Evolutionary conservation across 2,888 invertebrate species (phyloP).

Genomic region (Cryptus viduatorius): DNA sequence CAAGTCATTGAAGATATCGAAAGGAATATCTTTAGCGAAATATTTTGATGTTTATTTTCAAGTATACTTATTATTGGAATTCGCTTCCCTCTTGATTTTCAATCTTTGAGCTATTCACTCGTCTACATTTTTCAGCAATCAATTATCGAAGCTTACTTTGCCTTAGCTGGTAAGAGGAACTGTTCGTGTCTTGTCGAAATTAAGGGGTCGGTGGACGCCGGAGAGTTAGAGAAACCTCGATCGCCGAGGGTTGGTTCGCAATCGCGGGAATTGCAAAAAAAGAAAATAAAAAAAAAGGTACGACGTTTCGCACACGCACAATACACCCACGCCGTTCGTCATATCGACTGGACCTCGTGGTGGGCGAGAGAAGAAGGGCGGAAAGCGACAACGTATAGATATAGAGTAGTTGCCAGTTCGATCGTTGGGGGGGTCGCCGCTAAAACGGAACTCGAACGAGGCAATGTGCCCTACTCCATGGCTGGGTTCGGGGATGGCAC

Average conservation of each 20-base stretch:
- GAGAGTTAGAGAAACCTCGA: slow-evolving; percentile 51
- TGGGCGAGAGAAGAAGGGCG: slow-evolving; percentile 23
- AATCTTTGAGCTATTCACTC: slow-evolving; percentile 54
- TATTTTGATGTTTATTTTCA: slow-evolving; percentile 34
- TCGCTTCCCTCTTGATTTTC: slow-evolving; percentile 40
- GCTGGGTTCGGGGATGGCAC: slow-evolving; percentile 29
- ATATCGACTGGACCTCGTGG: slow-evolving; percentile 42
- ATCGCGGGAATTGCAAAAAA: slow-evolving; percentile 16
- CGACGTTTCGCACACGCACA: slow-evolving; percentile 37
- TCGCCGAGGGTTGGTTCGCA: slow-evolving; percentile 41
- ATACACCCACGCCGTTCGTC: slow-evolving; percentile 25
- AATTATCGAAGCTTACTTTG: slow-evolving; percentile 61
- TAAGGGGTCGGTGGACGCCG: slow-evolving; percentile 29
- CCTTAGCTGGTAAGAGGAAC: slow-evolving; percentile 64
- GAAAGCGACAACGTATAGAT: slow-evolving; percentile 12
- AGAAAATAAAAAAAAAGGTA: slow-evolving; percentile 25
- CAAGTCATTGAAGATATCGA: neutral
- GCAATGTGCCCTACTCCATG: slow-evolving; percentile 25
- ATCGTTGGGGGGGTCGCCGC: slow-evolving; percentile 41
- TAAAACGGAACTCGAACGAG: slow-evolving; percentile 67
- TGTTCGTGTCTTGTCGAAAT: slow-evolving; percentile 64
- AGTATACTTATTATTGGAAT: slow-evolving; percentile 50
- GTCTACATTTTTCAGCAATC: slow-evolving; percentile 60
- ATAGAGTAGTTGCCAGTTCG: slow-evolving; percentile 21
- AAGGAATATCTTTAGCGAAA: neutral